Percentiles rank a stretch among this genome's conserved stretches.
Conservation (phyloP, 1,140 invertebrate genomes). For the Vanessa atalanta region DNA sequence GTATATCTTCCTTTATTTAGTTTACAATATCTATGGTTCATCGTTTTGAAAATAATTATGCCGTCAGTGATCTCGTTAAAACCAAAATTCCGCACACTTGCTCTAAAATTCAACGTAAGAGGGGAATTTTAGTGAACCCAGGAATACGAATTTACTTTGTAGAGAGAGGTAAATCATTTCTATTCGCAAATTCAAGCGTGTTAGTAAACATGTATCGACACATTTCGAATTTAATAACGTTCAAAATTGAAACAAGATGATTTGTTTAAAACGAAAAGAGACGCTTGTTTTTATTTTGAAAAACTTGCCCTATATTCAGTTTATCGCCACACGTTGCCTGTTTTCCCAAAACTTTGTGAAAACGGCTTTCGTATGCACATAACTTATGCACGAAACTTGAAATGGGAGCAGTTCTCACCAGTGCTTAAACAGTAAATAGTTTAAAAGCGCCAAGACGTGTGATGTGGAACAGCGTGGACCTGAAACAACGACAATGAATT, state of each 20-base stretch:
- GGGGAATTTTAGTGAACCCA: too few species aligned
- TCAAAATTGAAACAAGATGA: not conserved
- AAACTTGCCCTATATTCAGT: conserved; percentile 16
- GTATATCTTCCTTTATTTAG: too few species aligned
- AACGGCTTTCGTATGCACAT: conserved; percentile 30
- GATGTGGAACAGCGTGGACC: conserved; percentile 33
- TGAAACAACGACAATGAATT: conserved; percentile 30
- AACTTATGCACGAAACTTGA: conserved; percentile 37
- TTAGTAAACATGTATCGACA: too few species aligned
- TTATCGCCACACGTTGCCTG: conserved; percentile 17
- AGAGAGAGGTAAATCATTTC: too few species aligned
- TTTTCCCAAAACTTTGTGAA: conserved; percentile 29
- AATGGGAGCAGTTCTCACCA: conserved; percentile 39
- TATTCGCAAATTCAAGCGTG: too few species aligned
- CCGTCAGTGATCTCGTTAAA: too few species aligned
- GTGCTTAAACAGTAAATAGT: conserved; percentile 39
- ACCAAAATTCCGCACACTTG: too few species aligned
- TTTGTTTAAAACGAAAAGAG: not conserved
- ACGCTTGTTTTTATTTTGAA: conserved; percentile 2
- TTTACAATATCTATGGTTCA: too few species aligned
- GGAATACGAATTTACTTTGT: too few species aligned
- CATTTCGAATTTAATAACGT: too few species aligned
- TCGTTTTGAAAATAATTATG: too few species aligned
- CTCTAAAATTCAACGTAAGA: too few species aligned
- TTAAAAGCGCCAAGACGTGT: conserved; percentile 36